Percentiles rank a stretch among this genome's conserved stretches.
These are phyloP conservation scores for Epicauta chinensis DNA, from an alignment of 1,140 invertebrate species.

Conservation along the genomic window DNA sequence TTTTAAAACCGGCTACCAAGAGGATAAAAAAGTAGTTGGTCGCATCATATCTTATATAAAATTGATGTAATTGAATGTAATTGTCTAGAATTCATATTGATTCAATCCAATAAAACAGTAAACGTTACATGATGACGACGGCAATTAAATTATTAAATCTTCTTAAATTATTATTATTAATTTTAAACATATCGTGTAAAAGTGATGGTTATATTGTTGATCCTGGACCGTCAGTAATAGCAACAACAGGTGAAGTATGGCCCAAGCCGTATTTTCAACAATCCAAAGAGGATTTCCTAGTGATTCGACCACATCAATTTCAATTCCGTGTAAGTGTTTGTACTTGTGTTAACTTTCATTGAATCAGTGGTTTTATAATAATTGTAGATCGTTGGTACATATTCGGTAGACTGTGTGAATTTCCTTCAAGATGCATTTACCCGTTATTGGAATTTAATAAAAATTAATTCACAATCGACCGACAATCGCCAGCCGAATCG, in stretches of 20 bases:
- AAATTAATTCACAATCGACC: neutral
- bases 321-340: constrained; percentile 45
- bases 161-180: too few relatives aligned
- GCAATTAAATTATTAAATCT: too few relatives aligned
- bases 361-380: neutral
- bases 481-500: constrained; percentile 39
- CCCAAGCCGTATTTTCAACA: constrained; percentile 46
- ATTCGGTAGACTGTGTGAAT: constrained; percentile 44
- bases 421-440: constrained; percentile 51
- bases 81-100: too few relatives aligned
- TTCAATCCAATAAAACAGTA: too few relatives aligned
- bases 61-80: too few relatives aligned
- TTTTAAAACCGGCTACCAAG: too few relatives aligned
- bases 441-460: constrained; percentile 47
- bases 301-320: constrained; percentile 41
- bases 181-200: too few relatives aligned
- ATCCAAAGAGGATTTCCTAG: constrained; percentile 36
- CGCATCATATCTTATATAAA: too few relatives aligned
- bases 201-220: constrained; percentile 17
- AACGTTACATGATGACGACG: too few relatives aligned
- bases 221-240: constrained; percentile 32
- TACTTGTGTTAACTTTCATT: too few relatives aligned
- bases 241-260: constrained; percentile 51
- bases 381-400: constrained; percentile 38
- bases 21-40: too few relatives aligned